Base-by-base conservation (phyloP, 2,113 vertebrate species). In the Rana temporaria region DNA sequence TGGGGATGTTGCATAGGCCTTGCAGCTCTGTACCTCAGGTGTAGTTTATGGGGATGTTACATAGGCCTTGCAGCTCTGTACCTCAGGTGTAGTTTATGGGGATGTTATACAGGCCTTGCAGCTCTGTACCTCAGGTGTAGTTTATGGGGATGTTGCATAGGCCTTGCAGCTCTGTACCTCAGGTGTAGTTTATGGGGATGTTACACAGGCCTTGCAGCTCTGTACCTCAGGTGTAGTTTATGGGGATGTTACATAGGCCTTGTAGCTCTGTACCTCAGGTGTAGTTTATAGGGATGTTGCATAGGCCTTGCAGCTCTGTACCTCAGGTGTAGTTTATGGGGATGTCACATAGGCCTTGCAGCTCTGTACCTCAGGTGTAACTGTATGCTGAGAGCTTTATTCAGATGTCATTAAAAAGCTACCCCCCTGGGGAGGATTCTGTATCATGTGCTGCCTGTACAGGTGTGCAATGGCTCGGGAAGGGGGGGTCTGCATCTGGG, bases 381-480 rank as follows among this genome's bases (percentile, higher is more conserved):
- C 20, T 1, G 32, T 48, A 81, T 64, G 38, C 20, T 18, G 0
- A 56, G 60, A 12, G 79, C 69, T 56, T 72, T 72, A 71, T 72
- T 72, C 68, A 72, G 4, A 20, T 64, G 68, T 72, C 68, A 72
- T 38, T n/a, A 48, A 22, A 62, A 20, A 48, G 5, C 56, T 6
- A 14, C 67, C 68, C 32, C 26, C 2, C 14, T 9, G 68, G 20
- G 55, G 20, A 7, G 57, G 34, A 2, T 30, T 66, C 30, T 69
- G 24, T 55, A 34, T 30, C 15, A 42, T 17, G 59, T 17, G 30
- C 17, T 60, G 55, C 62, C 68, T 72, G 68, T 53, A 48, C 78
- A 79, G 78, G 78, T 79, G 78, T 79, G 66, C 4, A 6, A 75
- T 57, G 18, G 56, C 56, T 62, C 72, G 42, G 17, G 77, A 65